phyloP scores from a whole-genome alignment of 2,888 invertebrate genomes.

The Caenorhabditis sp. region DNA sequence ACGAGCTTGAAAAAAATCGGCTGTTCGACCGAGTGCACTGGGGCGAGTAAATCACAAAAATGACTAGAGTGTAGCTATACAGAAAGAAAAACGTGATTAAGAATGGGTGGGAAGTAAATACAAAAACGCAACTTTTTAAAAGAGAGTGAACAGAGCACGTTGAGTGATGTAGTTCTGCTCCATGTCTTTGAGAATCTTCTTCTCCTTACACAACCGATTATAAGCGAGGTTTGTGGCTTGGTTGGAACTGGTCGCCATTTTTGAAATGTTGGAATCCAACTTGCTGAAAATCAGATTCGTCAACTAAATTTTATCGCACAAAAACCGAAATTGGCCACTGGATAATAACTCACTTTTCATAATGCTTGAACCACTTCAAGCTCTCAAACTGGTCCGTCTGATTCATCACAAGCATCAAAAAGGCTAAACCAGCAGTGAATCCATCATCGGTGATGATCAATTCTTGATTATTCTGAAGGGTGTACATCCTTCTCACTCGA shows the following conservation, averaged over 20 bases:
- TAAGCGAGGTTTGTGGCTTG: no score
- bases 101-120: neutral
- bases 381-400: slow-evolving; percentile 33
- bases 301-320: no score
- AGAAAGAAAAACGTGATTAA: neutral
- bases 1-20: no score
- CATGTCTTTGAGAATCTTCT: no score
- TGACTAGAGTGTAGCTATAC: slow-evolving; percentile 2
- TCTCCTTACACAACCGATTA: no score
- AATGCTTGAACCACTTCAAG: slow-evolving; percentile 44
- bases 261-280: neutral
- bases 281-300: slow-evolving; percentile 4
- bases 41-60: neutral
- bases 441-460: slow-evolving; percentile 98
- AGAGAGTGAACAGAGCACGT: neutral
- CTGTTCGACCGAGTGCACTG: no score
- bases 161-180: no score
- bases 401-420: slow-evolving; percentile 34
- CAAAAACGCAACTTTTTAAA: neutral
- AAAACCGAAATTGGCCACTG: neutral
- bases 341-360: slow-evolving; percentile 20
- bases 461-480: slow-evolving; percentile 86
- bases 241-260: no score
- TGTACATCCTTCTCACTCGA: slow-evolving; percentile 92
- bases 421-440: slow-evolving; percentile 91